Conservation (phyloP, 1,140 invertebrate species). For the Mylabris phalerata region DNA sequence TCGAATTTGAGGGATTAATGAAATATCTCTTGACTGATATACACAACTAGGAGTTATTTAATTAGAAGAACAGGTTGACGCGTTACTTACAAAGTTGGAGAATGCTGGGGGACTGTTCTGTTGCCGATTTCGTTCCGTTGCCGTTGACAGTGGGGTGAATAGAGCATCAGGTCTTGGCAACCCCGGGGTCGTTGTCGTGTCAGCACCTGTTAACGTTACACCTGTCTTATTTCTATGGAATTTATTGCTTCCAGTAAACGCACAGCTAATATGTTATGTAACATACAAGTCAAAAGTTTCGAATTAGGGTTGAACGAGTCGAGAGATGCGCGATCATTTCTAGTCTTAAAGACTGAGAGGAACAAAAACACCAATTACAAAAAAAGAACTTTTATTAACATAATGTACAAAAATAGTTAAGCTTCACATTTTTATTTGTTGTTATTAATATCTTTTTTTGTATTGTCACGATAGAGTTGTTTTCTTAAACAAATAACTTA, state of each 20-base stretch:
- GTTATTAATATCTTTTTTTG: constrained; percentile 5
- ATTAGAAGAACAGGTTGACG: constrained; percentile 17
- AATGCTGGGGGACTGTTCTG: constrained; percentile 30
- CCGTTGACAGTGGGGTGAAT: constrained; percentile 30
- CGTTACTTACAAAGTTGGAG: constrained; percentile 35
- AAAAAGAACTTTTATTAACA: constrained; percentile 19
- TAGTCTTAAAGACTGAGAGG: not conserved
- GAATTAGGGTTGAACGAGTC: not conserved
- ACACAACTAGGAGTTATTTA: constrained; percentile 14
- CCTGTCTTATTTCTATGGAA: constrained; percentile 14
- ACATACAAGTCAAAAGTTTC: constrained; percentile 6
- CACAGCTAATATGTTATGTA: constrained; percentile 7
- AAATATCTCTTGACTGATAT: not conserved
- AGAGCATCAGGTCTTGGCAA: constrained; percentile 40
- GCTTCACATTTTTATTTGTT: no score
- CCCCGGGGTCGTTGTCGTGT: constrained; percentile 30
- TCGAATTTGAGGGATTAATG: no score
- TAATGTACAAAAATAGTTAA: constrained; percentile 19
- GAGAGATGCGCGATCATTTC: no score
- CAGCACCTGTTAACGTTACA: constrained; percentile 22
- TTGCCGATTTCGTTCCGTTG: constrained; percentile 8
- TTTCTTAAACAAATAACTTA: not conserved
- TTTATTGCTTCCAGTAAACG: constrained; percentile 11
- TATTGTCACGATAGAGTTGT: constrained; percentile 4
- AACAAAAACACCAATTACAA: constrained; percentile 5